These are phyloP conservation scores for Galbula dea DNA, from an alignment of 2,113 vertebrate species.

Conservation along the genomic window DNA sequence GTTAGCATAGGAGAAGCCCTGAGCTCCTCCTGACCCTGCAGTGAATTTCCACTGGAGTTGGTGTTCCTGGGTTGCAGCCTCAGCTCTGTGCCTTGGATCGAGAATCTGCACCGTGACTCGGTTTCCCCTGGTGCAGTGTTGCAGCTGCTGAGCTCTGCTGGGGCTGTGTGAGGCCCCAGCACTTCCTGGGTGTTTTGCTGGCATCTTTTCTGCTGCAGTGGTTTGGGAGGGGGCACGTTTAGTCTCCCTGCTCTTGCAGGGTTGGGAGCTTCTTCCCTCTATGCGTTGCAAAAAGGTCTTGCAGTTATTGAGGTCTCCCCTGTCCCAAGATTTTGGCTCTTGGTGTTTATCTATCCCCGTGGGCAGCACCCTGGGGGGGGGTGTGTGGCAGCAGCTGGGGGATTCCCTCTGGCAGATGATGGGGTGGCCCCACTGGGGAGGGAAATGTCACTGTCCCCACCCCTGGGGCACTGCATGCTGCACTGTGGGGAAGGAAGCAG, in stretches of 20 bases:
- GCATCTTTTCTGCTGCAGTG: not conserved
- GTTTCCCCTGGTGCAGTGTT: not conserved
- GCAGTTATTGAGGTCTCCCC: rapidly evolving
- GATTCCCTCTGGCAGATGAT: rapidly evolving
- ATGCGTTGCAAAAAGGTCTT: rapidly evolving
- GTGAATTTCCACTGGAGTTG: not conserved
- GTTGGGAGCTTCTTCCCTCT: not conserved
- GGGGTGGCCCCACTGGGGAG: not conserved
- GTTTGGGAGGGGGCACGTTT: rapidly evolving
- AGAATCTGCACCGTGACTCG: not conserved
- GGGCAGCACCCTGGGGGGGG: not conserved
- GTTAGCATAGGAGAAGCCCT: not conserved
- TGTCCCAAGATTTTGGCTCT: rapidly evolving
- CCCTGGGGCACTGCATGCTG: not conserved
- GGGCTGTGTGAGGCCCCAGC: not conserved
- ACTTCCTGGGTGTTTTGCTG: not conserved
- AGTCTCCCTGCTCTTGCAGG: rapidly evolving
- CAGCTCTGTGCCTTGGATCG: not conserved
- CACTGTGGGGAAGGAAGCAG: not conserved
- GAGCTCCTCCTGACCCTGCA: not conserved
- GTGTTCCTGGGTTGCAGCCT: not conserved
- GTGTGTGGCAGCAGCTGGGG: rapidly evolving
- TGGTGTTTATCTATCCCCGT: rapidly evolving
- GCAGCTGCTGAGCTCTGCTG: rapidly evolving
- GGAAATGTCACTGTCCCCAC: not conserved